Base-by-base conservation (phyloP, 2,797 vertebrate species). In the Chromis chromis region DNA sequence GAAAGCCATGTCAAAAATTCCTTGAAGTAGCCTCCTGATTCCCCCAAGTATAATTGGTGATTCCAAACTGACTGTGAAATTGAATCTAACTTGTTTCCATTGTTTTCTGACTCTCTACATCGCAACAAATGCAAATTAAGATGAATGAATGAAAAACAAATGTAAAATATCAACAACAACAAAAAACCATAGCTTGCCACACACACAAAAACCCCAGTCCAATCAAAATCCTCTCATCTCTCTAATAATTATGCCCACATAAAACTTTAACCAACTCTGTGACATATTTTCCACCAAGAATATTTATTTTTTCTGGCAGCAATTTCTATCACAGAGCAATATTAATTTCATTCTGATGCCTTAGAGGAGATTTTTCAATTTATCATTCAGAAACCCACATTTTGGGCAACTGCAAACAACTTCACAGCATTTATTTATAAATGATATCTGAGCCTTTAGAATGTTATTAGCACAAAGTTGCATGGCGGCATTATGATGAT, bases 11-110 rank as follows among this genome's bases (percentile, higher is more conserved):
- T 36, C 9, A 33, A 33, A 36, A 10, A 10, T 31, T 31, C 31
- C 8, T 31, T 31, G 31, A 8, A 31, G 7, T 31, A 63, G 25
- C 31, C 24, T n/a, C 24, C 6, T 42, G 28, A 54, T 14, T 9
- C 5, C 11, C 28, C 12, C 12, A 17, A 56, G 24, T 59, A 49
- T 31, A 46, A 46, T 54, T 33, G 40, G 11, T 40, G 21, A 16
- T 65, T 33, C 46, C 55, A 4, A 36, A 58, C 24, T 22, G 24
- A 53, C 21, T 58, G 13, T 48, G 6, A 56, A 65, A 60, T 64
- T 0, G n/a, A 31, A 53, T 64, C 17, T 14, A 25, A 25, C 22
- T 42, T 57, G n/a, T 24, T 68, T 3, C 25, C 6, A 6, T 33
- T 62, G 39, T 31, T 21, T 27, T 24, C 46, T 21, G 6, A 46